Evolutionary conservation across 1,140 invertebrate genomes (phyloP), one percentile per base, ranked within the genome.

Genomic region (roundworm (Caenorhabditis elegans)): DNA sequence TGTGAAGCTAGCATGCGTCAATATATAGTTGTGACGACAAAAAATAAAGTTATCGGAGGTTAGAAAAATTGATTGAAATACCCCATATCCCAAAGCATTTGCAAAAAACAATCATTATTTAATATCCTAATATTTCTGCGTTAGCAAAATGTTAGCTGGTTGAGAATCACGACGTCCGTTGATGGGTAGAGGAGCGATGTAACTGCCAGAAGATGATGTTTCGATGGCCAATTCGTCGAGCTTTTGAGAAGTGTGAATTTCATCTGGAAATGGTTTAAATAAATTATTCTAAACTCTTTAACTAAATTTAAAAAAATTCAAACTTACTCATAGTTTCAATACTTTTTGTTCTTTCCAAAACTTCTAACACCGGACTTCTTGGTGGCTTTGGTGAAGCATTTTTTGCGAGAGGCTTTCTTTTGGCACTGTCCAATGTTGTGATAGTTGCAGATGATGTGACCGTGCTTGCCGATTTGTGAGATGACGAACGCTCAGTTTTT

Each of bases 301-400:
- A n/a, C n/a, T n/a, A n/a, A n/a, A n/a, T n/a, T n/a, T n/a, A n/a
- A n/a, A n/a, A 43, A 43, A 8, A 43, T 8, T 8, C 15, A 15
- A 43, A 19, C 60, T 70, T 24, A 70, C 60, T 70, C 60, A 70
- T 17, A n/a, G 60, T 70, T n/a, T 70, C 60, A 39, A 70, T 70
- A n/a, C 60, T 70, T 24, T 70, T 70, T 31, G 34, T 70, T 70
- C 39, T 70, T n/a, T 70, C 60, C 60, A 70, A 70, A 39, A 70
- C 34, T 5, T 70, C 60, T 0, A 70, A 4, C 0, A n/a, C 4
- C 10, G 3, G 60, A 19, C 34, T 70, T 70, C 34, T 43, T 5
- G 17, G 17, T 10, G 31, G 60, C 22, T 70, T 70, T 22, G 13
- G 17, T 39, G 60, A 34, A 0, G 60, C 60, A 8, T 39, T 34